Evolutionary conservation across 2,797 vertebrate species (phyloP).

Genomic region (Pipistrellus pygmaeus): DNA sequence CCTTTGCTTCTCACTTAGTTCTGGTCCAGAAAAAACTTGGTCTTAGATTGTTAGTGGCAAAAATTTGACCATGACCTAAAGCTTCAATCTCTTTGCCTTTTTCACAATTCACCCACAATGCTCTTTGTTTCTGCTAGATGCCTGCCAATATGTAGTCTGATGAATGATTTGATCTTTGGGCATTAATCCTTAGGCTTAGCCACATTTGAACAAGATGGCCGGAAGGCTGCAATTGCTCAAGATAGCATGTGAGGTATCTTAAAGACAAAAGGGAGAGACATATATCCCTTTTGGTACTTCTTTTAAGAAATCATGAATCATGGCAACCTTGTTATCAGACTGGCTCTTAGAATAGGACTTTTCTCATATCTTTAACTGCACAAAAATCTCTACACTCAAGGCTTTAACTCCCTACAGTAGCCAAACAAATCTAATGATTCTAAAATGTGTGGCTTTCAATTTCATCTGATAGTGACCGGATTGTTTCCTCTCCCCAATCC

Average conservation of each 20-base stretch:
- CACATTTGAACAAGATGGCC: not conserved
- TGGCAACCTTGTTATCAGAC: not conserved
- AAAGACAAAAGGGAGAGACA: not conserved
- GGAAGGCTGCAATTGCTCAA: not conserved
- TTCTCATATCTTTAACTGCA: not conserved
- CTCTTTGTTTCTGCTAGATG: not conserved
- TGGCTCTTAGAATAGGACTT: not conserved
- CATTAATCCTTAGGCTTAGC: slow-evolving; percentile 6
- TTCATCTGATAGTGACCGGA: not conserved
- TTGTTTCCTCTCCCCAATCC: not conserved
- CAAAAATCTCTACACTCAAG: not conserved
- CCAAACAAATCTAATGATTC: not conserved
- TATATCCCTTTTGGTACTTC: not conserved
- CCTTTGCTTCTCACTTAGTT: not conserved
- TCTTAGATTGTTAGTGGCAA: not conserved
- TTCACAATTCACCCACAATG: not conserved
- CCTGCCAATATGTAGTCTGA: not conserved
- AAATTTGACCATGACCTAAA: not conserved
- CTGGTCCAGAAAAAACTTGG: not conserved
- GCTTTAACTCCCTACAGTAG: not conserved
- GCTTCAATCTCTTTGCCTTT: not conserved
- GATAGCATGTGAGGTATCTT: not conserved
- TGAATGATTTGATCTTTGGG: not conserved
- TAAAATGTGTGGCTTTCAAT: not conserved
- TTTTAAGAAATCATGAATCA: not conserved